phyloP scores from a whole-genome alignment of 2,888 invertebrate genomes.

The Synergus laeviventris region DNA sequence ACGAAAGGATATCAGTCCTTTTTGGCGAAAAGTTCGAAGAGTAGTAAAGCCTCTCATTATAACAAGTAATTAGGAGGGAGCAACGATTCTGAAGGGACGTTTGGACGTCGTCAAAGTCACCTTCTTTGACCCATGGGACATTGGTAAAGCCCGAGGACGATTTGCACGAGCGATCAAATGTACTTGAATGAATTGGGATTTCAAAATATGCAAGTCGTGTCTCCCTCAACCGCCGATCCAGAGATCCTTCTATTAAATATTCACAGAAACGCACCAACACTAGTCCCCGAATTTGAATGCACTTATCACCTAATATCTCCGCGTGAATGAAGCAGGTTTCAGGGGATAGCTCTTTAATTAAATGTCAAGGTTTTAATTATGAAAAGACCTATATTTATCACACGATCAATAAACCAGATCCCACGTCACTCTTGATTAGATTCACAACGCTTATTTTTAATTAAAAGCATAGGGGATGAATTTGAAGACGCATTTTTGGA shows the following conservation, averaged over 20 bases:
- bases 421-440: not conserved
- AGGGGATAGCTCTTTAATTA: not conserved
- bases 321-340: not conserved
- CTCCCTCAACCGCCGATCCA: not conserved
- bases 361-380: not conserved
- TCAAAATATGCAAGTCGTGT: not conserved
- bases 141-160: not conserved
- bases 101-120: conserved; percentile 6
- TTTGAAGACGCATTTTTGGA: conserved; percentile 13
- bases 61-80: not conserved
- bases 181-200: not conserved
- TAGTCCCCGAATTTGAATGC: not conserved
- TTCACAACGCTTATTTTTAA: not conserved
- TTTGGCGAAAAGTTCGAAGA: not conserved
- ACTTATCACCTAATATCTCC: not conserved
- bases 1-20: not conserved
- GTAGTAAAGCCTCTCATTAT: not conserved
- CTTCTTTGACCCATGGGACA: not conserved
- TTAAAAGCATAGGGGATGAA: not conserved
- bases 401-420: not conserved
- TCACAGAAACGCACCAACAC: conserved; percentile 13
- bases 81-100: not conserved
- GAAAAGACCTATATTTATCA: not conserved
- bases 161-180: not conserved
- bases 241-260: not conserved